Percentiles rank a stretch among this genome's conserved stretches.
Evolutionary conservation across 2,888 invertebrate genomes (phyloP).

Genomic region (Cephus nigrinus): DNA sequence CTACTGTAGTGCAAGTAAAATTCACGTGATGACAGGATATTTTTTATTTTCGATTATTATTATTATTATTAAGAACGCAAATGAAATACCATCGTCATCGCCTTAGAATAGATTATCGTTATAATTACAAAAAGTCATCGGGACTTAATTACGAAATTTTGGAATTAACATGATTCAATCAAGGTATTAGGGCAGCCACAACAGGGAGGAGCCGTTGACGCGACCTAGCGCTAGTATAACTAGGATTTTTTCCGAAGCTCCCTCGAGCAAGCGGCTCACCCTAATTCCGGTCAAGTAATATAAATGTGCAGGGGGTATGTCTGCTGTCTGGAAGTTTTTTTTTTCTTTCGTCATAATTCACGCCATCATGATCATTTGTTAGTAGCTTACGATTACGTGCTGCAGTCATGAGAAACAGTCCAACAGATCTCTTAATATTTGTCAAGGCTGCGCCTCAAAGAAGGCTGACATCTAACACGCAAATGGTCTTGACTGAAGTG

Average conservation of each 20-base stretch:
- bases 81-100: slow-evolving; percentile 28
- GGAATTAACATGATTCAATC: slow-evolving; percentile 17
- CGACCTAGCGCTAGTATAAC: not conserved
- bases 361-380: slow-evolving; percentile 2
- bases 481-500: not conserved
- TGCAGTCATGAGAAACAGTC: slow-evolving; percentile 21
- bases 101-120: slow-evolving; percentile 29
- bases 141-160: slow-evolving; percentile 30
- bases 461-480: not conserved
- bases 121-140: slow-evolving; percentile 39
- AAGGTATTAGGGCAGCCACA: not conserved
- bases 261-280: not conserved
- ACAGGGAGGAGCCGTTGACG: not conserved
- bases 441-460: slow-evolving; percentile 17
- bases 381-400: slow-evolving; percentile 23
- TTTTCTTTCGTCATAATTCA: not conserved
- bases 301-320: slow-evolving; percentile 22
- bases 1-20: not conserved
- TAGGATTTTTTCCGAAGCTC: not conserved
- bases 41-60: slow-evolving; percentile 33
- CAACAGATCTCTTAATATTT: slow-evolving; percentile 20
- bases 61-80: slow-evolving; percentile 38
- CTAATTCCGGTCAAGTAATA: slow-evolving; percentile 20
- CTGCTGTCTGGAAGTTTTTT: slow-evolving; percentile 31
- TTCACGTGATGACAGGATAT: slow-evolving; percentile 16